Percentiles rank a stretch among this genome's conserved stretches.
These are phyloP conservation scores for Hipparchia semele DNA, from an alignment of 2,888 invertebrate genomes.

Conservation along the genomic window DNA sequence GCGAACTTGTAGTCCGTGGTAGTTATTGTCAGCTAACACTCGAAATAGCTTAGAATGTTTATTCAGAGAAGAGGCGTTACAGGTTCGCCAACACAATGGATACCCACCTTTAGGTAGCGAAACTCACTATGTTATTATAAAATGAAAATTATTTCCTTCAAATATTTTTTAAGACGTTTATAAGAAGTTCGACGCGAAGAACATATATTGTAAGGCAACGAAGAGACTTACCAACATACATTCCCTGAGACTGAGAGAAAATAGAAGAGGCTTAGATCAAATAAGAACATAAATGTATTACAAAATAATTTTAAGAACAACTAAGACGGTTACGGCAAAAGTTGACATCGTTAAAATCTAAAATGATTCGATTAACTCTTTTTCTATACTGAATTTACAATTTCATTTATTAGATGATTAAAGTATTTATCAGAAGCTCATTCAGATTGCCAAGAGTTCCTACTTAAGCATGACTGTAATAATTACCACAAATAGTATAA, in stretches of 20 bases:
- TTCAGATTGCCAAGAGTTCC: constrained; percentile 3
- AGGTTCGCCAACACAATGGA: background rate
- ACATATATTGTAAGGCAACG: constrained; percentile 79
- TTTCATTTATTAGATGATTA: background rate
- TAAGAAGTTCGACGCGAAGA: constrained; percentile 62
- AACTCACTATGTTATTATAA: constrained; percentile 50
- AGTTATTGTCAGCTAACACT: too few species aligned
- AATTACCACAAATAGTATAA: background rate
- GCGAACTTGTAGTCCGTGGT: background rate
- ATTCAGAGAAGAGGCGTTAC: background rate
- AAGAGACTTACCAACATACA: constrained; percentile 81
- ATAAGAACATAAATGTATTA: constrained; percentile 51
- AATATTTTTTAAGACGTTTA: constrained; percentile 77
- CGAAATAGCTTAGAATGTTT: background rate
- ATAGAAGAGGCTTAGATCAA: constrained; percentile 76
- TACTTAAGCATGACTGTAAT: background rate
- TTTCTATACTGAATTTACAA: background rate
- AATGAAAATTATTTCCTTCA: constrained; percentile 61
- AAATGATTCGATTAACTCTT: background rate
- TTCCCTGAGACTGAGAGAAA: constrained; percentile 78
- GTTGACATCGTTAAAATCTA: background rate
- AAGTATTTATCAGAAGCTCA: background rate
- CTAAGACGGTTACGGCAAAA: constrained; percentile 32
- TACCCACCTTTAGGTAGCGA: constrained; percentile 45
- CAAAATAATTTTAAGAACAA: constrained; percentile 62